Evolutionary conservation across 2,888 invertebrate species (phyloP).

Genomic region (Branchellion lobata): DNA sequence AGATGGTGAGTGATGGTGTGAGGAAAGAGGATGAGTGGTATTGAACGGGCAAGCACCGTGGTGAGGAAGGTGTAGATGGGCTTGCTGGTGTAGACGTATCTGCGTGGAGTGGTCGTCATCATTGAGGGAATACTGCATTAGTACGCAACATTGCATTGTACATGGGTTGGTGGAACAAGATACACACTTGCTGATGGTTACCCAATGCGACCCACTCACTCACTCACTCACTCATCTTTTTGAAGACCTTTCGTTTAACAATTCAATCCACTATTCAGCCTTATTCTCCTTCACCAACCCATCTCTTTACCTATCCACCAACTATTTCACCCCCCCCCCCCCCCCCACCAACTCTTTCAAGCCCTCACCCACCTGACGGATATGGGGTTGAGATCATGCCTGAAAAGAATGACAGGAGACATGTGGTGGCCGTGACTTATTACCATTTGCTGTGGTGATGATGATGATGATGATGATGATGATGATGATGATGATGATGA

Average conservation of each 20-base stretch:
- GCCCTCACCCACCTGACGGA: slow-evolving; percentile 62
- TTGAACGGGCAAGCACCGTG: slow-evolving; percentile 58
- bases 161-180: too few relatives aligned
- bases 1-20: neutral
- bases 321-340: too few relatives aligned
- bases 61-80: slow-evolving; percentile 68
- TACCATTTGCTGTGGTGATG: slow-evolving; percentile 51
- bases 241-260: too few relatives aligned
- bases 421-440: slow-evolving; percentile 62
- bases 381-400: slow-evolving; percentile 67
- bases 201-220: too few relatives aligned
- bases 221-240: too few relatives aligned
- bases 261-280: too few relatives aligned
- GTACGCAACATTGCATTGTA: neutral
- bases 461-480: slow-evolving; percentile 16
- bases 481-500: neutral
- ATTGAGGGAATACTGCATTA: neutral
- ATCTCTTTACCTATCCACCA: too few relatives aligned
- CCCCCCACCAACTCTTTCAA: too few relatives aligned
- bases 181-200: too few relatives aligned
- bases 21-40: neutral
- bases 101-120: slow-evolving; percentile 44
- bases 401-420: slow-evolving; percentile 68
- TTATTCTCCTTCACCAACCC: too few relatives aligned
- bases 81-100: slow-evolving; percentile 65